Evolutionary conservation across 1,140 invertebrate species (phyloP).

Genomic region (Druon quercuslanigerum): DNA sequence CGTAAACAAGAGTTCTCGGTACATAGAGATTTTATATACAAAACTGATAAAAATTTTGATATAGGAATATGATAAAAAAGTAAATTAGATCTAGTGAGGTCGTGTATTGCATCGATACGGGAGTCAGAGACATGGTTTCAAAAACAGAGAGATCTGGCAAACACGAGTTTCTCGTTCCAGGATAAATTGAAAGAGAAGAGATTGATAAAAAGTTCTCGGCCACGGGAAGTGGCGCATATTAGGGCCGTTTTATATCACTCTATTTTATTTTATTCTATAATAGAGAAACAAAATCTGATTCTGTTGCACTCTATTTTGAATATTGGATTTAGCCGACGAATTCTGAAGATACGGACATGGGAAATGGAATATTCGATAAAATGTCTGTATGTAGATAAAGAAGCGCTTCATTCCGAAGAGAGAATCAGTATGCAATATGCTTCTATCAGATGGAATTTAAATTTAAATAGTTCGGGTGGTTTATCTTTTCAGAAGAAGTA

Average conservation of each 20-base stretch:
- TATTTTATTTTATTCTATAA: not conserved
- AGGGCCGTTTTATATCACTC: constrained; percentile 2
- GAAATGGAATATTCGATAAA: not conserved
- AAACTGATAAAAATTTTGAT: constrained; percentile 38
- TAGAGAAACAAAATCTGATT: constrained; percentile 11
- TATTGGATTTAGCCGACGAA: not conserved
- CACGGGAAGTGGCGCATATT: not conserved
- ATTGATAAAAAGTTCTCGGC: not conserved
- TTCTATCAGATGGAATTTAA: not conserved
- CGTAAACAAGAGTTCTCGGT: too few species aligned
- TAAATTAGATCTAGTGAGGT: constrained; percentile 43
- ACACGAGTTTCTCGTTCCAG: not conserved
- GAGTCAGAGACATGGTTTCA: not conserved
- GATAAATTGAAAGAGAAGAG: constrained; percentile 13
- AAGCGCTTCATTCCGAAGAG: not conserved
- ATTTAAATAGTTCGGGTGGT: not conserved
- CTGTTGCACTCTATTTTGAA: constrained; percentile 6
- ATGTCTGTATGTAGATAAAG: not conserved
- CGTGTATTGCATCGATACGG: not conserved
- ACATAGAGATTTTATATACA: not conserved
- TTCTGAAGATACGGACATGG: not conserved
- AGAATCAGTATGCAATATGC: constrained; percentile 6
- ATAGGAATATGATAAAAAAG: constrained; percentile 40
- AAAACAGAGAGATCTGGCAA: not conserved
- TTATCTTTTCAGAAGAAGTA: too few species aligned